Evolutionary conservation across 2,888 invertebrate species (phyloP), one percentile per base, ranked within the genome.

Genomic region (Caenorhabditis sp.): DNA sequence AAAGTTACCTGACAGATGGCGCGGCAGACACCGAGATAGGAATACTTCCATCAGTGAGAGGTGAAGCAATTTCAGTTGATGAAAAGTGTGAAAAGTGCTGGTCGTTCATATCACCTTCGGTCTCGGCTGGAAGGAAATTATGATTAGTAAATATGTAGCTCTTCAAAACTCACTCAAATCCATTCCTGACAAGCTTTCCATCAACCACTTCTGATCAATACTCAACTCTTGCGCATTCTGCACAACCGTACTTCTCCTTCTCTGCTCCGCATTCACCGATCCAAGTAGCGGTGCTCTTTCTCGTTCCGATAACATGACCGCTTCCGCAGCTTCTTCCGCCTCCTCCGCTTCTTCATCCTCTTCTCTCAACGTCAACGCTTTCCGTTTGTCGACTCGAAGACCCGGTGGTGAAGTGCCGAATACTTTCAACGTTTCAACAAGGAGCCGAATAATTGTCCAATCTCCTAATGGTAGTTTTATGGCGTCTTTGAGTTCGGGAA

Each of bases 401-500:
- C 81, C 81, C 1, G 82, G 80, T 1, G 79, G 78, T 52, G 70
- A 69, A 12, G 70, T 59, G 31, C 79, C 81, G 57, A 83, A 81
- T 1, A 76, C 79, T 62, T 85, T 82, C 23, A 87, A 70, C 17
- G 84, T 84, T 60, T 87, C 86, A 26, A 87, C 65, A 38, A 87
- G 70, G 52, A 87, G 70, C 54, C 78, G 77, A 31, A 87, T 70
- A 58, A 87, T 76, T n/a, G 85, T 86, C 87, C 87, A 87, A 67
- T 87, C 87, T 23, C 87, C 87, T 17, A 87, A 77, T n/a, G 82
- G 78, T 52, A 85, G 67, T 78, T 83, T 53, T 49, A 72, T 63
- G 1, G 59, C 5, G 23, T 72, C 79, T 36, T 76, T 71, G 14
- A 90, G 87, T 14, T 87, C 88, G 31, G 88, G 88, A 85, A 89